Base-by-base conservation (phyloP, 2,888 invertebrate species). In the Diabrotica balteata region DNA sequence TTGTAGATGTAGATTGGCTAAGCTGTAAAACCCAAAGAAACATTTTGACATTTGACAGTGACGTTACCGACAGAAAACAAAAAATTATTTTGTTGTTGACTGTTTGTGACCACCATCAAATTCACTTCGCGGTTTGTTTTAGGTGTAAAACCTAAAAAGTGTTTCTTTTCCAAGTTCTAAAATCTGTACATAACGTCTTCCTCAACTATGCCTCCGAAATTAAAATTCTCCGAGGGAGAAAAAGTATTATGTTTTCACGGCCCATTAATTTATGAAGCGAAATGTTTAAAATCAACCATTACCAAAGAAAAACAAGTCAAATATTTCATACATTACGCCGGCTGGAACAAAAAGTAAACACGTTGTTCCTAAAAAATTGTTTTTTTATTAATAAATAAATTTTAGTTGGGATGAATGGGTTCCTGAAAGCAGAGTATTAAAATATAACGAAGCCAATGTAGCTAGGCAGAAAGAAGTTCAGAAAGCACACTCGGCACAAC, bases 331-430 rank as follows among this genome's bases (percentile, higher is more conserved):
- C 98, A 98, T 84, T 98, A 98, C 83, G 96, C 96, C 74, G 97
- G 97, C 2, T 98, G 98, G 98, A 98, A 96, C 82, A 98, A 97
- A 87, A 97, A 95, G 96, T 97, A 87, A 86, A 88, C 84, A 63
- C 8, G 10, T 6, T 55, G 44, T 43, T 4, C 3, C 8, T 49
- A 32, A 22, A 17, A 9, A 46, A 22, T 51, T 43, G 22, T 10
- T 47, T 53, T 7, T 57, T n/a, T 63, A 62, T 22, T 49, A 52
- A 44, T 45, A 32, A 32, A 32, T 32, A 5, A 32, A 53, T 55
- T 10, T 42, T 10, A 93, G 93, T 84, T 94, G 94, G 94, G 94
- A 94, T 79, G 94, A 94, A 82, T 94, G 93, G 96, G 96, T 97
- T 7, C 94, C 94, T 0, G 96, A 97, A 82, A 93, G 91, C 78